phyloP scores from a whole-genome alignment of 2,797 vertebrate genomes.

The Eleutherodactylus coqui region DNA sequence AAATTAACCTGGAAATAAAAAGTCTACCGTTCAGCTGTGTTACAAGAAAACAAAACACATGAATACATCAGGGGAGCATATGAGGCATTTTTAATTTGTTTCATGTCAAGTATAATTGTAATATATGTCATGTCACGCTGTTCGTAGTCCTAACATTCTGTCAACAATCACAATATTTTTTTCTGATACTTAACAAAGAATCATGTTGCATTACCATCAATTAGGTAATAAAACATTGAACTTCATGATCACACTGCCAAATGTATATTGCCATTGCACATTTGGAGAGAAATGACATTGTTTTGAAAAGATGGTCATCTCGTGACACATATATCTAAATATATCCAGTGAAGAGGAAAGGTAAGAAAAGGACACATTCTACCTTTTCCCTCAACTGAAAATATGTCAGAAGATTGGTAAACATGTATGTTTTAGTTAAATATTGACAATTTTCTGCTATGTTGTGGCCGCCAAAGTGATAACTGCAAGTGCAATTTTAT shows the following conservation, averaged over 20 bases:
- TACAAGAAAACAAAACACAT: constrained; percentile 16
- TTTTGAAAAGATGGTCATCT: too few species aligned
- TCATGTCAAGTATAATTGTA: constrained; percentile 39
- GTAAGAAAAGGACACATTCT: too few species aligned
- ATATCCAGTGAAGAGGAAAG: too few species aligned
- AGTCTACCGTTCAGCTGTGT: background rate
- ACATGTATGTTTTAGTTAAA: too few species aligned
- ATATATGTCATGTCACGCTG: constrained; percentile 23
- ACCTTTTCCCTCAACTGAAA: too few species aligned
- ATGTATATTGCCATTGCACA: background rate
- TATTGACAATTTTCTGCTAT: too few species aligned
- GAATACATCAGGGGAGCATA: constrained; percentile 10
- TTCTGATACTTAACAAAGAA: constrained; percentile 28
- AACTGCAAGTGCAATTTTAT: too few species aligned
- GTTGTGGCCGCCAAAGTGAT: too few species aligned
- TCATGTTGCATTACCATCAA: constrained; percentile 34
- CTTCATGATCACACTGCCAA: background rate
- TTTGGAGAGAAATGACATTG: too few species aligned
- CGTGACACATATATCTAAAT: too few species aligned
- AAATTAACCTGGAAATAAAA: constrained; percentile 13
- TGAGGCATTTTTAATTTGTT: constrained; percentile 53
- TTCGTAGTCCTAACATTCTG: constrained; percentile 18
- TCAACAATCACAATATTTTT: constrained; percentile 14
- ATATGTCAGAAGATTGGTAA: too few species aligned
- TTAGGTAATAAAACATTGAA: constrained; percentile 11